A percentile compares a stretch with the other conserved stretches of the same genome.
Evolutionary conservation across 2,888 invertebrate genomes (phyloP).

Genomic region (Microchrysa polita): DNA sequence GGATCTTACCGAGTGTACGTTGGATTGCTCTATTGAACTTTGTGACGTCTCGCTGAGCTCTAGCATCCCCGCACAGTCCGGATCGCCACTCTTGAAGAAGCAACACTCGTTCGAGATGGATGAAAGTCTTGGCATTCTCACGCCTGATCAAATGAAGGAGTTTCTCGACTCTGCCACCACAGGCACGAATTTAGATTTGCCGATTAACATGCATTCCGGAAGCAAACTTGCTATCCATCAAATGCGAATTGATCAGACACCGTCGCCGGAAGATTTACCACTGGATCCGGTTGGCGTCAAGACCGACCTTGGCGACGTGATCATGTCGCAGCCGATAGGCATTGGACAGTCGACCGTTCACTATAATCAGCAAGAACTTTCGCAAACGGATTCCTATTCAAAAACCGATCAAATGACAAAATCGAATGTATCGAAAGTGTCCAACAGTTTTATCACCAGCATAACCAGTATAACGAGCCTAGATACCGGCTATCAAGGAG

Average conservation of each 20-base stretch:
- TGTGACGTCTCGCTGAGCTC: constrained; percentile 62
- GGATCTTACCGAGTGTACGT: constrained; percentile 61
- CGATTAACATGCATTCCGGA: constrained; percentile 66
- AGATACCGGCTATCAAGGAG: constrained; percentile 94
- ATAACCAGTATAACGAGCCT: constrained; percentile 91
- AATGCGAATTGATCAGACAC: constrained; percentile 77
- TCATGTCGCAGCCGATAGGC: constrained; percentile 56
- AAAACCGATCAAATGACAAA: constrained; percentile 70
- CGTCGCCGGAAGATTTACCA: constrained; percentile 86
- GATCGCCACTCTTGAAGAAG: constrained; percentile 64
- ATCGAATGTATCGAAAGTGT: constrained; percentile 73
- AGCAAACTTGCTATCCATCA: constrained; percentile 60
- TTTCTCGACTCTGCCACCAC: constrained; percentile 72
- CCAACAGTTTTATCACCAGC: constrained; percentile 83
- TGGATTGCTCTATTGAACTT: constrained; percentile 63
- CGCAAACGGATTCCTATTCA: constrained; percentile 68
- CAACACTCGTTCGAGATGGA: constrained; percentile 83
- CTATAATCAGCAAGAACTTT: constrained; percentile 63
- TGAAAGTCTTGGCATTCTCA: constrained; percentile 86
- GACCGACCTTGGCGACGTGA: constrained; percentile 69
- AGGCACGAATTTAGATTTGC: constrained; percentile 70
- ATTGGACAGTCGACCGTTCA: constrained; percentile 52
- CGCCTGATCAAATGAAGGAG: constrained; percentile 89
- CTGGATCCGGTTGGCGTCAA: constrained; percentile 77
- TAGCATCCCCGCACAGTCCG: constrained; percentile 51